Percentiles rank a stretch among this genome's conserved stretches.
Conservation (phyloP, 2,113 vertebrate genomes). For the Dipodomys merriami region DNA sequence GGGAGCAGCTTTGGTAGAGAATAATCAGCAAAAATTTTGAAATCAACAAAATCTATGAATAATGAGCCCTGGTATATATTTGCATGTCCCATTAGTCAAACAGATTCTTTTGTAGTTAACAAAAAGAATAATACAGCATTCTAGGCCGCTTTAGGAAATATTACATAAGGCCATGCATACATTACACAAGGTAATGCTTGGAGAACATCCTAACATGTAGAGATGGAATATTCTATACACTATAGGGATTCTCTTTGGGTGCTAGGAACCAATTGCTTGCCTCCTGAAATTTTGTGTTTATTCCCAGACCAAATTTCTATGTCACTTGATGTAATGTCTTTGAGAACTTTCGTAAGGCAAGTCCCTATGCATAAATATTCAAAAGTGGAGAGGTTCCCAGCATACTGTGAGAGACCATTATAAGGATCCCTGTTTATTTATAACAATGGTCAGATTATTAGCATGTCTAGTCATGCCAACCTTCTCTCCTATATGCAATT, state of each 20-base stretch:
- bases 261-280: background rate
- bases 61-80: background rate
- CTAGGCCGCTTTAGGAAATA: background rate
- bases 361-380: background rate
- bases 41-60: conserved; percentile 4
- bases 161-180: background rate
- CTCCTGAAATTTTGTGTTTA: background rate
- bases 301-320: background rate
- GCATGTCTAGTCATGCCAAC: background rate
- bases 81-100: background rate
- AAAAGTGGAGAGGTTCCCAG: background rate
- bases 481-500: background rate
- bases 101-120: background rate
- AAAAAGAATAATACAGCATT: background rate
- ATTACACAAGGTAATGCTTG: background rate
- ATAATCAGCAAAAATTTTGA: background rate
- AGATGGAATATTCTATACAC: fast-evolving
- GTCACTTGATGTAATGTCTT: background rate
- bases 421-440: background rate
- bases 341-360: background rate
- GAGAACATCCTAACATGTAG: fast-evolving
- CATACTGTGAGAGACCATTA: background rate
- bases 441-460: background rate
- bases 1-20: background rate
- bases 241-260: background rate